Conservation (phyloP, 2,888 invertebrate species). For the Neocrepidodera transversa region DNA sequence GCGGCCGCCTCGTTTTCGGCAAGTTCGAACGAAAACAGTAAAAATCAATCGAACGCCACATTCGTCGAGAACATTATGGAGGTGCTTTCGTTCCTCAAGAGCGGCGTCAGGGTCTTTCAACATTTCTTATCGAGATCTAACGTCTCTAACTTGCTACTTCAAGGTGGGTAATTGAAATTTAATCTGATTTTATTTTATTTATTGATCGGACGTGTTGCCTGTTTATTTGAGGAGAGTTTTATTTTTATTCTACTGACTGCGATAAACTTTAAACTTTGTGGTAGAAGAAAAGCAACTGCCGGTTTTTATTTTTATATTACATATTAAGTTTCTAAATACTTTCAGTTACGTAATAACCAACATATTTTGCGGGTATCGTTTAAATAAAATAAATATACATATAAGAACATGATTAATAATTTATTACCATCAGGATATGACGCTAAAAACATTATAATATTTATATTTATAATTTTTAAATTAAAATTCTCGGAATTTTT, state of each 20-base stretch:
- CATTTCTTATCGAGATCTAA: constrained; percentile 69
- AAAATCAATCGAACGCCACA: constrained; percentile 52
- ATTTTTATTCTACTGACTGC: neutral
- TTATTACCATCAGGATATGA: no score
- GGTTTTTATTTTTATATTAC: no score
- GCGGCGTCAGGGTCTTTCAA: constrained; percentile 70
- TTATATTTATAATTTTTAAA: no score
- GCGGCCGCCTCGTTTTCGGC: constrained; percentile 33
- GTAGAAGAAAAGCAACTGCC: no score
- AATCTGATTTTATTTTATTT: constrained; percentile 30
- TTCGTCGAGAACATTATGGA: constrained; percentile 63
- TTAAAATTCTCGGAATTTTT: no score
- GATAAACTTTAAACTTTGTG: neutral
- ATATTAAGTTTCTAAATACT: no score
- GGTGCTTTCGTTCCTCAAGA: constrained; percentile 67
- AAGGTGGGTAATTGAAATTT: constrained; percentile 56
- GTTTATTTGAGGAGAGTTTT: constrained; percentile 1
- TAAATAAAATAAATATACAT: no score
- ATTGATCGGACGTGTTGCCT: constrained; percentile 13
- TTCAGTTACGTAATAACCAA: no score
- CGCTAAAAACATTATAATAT: no score
- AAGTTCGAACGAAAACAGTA: constrained; percentile 49
- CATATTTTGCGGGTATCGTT: no score
- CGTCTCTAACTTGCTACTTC: constrained; percentile 65
- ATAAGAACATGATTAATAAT: no score